Percentiles rank a stretch among this genome's conserved stretches.
phyloP scores from a whole-genome alignment of 2,113 vertebrate species.

The Symphodus melops region DNA sequence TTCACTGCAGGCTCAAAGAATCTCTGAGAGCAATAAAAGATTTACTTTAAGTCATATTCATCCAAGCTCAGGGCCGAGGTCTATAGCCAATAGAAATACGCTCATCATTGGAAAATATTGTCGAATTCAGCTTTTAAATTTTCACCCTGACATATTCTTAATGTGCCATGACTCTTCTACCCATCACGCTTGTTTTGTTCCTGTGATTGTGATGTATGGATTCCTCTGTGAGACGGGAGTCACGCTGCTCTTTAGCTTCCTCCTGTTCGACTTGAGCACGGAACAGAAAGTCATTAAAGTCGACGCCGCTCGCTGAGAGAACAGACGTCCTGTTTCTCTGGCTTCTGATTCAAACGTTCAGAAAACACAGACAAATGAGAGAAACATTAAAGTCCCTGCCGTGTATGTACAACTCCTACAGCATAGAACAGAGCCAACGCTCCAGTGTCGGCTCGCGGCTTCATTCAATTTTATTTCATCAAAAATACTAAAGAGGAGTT shows the following conservation, averaged over 20 bases:
- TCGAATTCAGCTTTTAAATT: neutral
- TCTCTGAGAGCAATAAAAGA: too few relatives aligned
- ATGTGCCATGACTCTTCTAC: neutral
- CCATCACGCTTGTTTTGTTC: neutral
- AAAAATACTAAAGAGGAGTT: neutral
- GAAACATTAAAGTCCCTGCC: neutral
- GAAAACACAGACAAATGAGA: neutral
- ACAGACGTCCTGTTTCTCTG: neutral
- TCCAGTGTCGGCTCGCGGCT: conserved; percentile 10
- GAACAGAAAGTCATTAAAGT: neutral
- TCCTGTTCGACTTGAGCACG: neutral
- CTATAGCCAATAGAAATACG: too few relatives aligned
- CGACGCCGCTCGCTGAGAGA: neutral
- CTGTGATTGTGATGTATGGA: neutral
- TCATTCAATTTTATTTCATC: conserved; percentile 8
- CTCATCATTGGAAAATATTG: neutral
- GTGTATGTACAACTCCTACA: neutral
- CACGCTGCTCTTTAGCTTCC: neutral
- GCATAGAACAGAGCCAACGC: conserved; percentile 1
- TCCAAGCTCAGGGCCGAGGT: too few relatives aligned
- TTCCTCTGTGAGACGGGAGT: neutral
- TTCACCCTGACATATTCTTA: neutral
- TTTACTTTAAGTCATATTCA: too few relatives aligned
- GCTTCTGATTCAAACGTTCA: conserved; percentile 1
- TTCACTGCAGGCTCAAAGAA: too few relatives aligned